Evolutionary conservation across 2,888 invertebrate genomes (phyloP).

Genomic region (Sinelater perroti): DNA sequence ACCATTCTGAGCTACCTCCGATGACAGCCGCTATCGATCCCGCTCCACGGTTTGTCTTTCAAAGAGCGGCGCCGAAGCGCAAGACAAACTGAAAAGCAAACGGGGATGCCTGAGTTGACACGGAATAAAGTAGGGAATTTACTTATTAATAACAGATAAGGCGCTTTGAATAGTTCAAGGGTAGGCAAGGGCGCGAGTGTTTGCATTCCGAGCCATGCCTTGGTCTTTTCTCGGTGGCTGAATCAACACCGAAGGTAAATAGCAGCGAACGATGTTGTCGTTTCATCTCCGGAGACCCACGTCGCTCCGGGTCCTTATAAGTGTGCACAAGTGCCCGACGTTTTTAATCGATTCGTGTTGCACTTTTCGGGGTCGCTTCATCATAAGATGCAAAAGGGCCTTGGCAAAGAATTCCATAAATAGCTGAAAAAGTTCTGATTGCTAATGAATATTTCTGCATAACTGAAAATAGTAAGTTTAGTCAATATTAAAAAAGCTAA

Average conservation of each 20-base stretch:
- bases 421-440: no score
- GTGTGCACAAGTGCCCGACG: constrained; percentile 6
- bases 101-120: constrained; percentile 22
- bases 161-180: constrained; percentile 34
- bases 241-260: constrained; percentile 48
- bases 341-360: constrained; percentile 13
- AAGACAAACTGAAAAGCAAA: constrained; percentile 28
- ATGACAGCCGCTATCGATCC: no score
- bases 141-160: constrained; percentile 35
- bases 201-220: constrained; percentile 41
- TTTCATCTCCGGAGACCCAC: constrained; percentile 38
- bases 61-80: constrained; percentile 17
- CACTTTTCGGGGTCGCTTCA: background rate
- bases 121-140: constrained; percentile 32
- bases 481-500: no score
- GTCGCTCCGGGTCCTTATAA: constrained; percentile 17
- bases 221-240: constrained; percentile 48
- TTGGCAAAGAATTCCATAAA: no score
- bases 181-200: constrained; percentile 40
- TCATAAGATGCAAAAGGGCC: no score
- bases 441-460: no score
- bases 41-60: no score
- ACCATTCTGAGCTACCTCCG: no score
- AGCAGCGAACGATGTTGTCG: constrained; percentile 48
- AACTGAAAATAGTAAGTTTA: no score